Base-by-base conservation (phyloP, 2,888 invertebrate species). In the Drosophila acutilabella region DNA sequence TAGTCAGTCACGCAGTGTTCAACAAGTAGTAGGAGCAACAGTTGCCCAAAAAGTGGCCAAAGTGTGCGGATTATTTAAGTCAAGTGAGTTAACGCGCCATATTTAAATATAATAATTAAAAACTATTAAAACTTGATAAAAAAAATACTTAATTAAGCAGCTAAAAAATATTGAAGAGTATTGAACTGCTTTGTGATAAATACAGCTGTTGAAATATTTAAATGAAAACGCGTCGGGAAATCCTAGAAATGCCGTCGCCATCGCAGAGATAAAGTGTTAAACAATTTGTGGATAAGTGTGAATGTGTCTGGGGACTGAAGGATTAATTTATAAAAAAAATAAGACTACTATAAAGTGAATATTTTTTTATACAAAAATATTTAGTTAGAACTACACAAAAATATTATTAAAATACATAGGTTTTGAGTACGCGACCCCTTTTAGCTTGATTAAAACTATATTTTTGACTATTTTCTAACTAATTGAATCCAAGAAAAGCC, bases 11-110 rank as follows among this genome's bases (percentile, higher is more conserved):
- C 84, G 89, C 92, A 92, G 92, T 92, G 92, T 88, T 92, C 92
- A 92, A 92, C 92, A 92, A 92, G 92, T 92, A 82, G 82, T 64
- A 86, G 90, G 88, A 83, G 90, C 87, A 89, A 80, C 89, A 86
- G 89, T 89, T 86, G 89, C 80, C 80, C 14, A 40, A 14, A 71
- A 61, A 73, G 47, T 66, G 16, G 33, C 41, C 41, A 42, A 48
- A 36, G 42, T 54, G 44, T 30, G 52, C 57, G 57, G 56, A 56
- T 40, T 38, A 62, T 47, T 48, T 40, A 40, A 42, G 23, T 1
- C 62, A 57, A 68, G 68, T 67, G 80, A 68, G 52, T 72, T 58
- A 18, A 20, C 64, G 64, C 57, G 69, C 13, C 16, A 38, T 10
- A 10, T 23, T 52, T 14, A 2, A 42, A 30, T 6, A 33, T 14